Base-by-base conservation (phyloP, 92 coral and sea anemone species). In the Metridium senile region DNA sequence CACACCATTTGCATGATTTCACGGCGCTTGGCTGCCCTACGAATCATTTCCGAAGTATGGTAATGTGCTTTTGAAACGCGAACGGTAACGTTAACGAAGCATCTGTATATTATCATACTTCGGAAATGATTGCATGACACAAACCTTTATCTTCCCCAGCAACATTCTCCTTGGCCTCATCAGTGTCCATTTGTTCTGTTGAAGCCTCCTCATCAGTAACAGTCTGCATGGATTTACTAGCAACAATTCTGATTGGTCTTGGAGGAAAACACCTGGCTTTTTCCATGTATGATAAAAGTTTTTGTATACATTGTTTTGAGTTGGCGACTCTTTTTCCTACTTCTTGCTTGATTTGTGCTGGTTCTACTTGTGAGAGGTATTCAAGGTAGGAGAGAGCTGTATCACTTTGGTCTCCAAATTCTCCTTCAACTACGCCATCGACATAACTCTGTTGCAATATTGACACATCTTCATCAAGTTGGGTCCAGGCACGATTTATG, bases 381-480 rank as follows among this genome's bases (percentile, higher is more conserved):
- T 91, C 97, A 2, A 91, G 77, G 75, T 89, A 91, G 1, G 89
- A 91, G 0, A 82, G 80, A 2, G 87, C 84, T 0, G 97, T 84
- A 68, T 91, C 97, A 62, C 82, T 90, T 88, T 84, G 92, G 43
- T 92, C 99, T 11, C 89, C 83, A 53, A 89, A 84, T 49, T 95
- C 97, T 29, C 89, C 97, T 43, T 54, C 59, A 54, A 76, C 89
- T 26, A 75, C 73, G 29, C 84, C 77, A 26, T 84, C 88, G 79
- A 92, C 96, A 77, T 89, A 95, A 58, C 99, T 89, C 70, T 92
- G 97, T 10, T 89, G 77, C 71, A 95, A 76, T 33, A 85, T 85
- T 58, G 90, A 86, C 65, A 93, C 86, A 81, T 95, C 97, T 69
- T 95, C 97, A 59, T 95, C 99, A 84, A 95, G 88, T 97, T 95